Conservation (phyloP, 2,888 invertebrate species). For the Aleiodes leptofemur region DNA sequence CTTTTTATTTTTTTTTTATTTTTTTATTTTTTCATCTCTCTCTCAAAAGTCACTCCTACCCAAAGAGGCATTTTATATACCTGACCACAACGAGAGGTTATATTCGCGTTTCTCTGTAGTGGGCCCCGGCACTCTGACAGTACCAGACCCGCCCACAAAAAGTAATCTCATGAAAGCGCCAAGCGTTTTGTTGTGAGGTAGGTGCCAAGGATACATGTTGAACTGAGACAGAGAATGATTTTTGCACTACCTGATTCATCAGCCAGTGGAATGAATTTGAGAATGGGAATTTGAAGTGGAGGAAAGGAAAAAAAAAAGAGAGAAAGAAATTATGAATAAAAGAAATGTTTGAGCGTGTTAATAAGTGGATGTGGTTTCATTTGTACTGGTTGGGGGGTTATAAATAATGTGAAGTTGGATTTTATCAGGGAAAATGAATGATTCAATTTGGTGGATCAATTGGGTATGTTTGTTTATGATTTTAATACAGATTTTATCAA, state of each 20-base stretch:
- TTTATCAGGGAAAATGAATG: slow-evolving; percentile 65
- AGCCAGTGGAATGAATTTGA: slow-evolving; percentile 23
- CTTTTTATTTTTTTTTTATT: neutral
- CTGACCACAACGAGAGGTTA: slow-evolving; percentile 30
- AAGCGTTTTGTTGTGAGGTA: slow-evolving; percentile 34
- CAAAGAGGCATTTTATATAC: slow-evolving; percentile 40
- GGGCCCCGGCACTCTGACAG: slow-evolving; percentile 68
- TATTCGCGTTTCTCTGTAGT: neutral
- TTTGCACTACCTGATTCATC: slow-evolving; percentile 40
- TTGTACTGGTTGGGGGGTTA: slow-evolving; percentile 35
- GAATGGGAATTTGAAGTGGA: neutral
- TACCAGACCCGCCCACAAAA: slow-evolving; percentile 74
- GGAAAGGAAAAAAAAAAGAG: neutral
- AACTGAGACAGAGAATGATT: slow-evolving; percentile 46
- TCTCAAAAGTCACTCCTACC: slow-evolving; percentile 31
- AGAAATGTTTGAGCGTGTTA: slow-evolving; percentile 1
- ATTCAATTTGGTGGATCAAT: slow-evolving; percentile 73
- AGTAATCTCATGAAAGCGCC: slow-evolving; percentile 71
- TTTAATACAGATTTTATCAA: slow-evolving; percentile 60
- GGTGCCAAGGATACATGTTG: slow-evolving; percentile 35
- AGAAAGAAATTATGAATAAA: neutral
- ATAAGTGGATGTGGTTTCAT: too few species aligned
- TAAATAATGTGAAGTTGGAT: slow-evolving; percentile 53
- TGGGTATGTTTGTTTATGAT: slow-evolving; percentile 69
- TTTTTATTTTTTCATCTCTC: neutral